Conservation (phyloP, 2,888 invertebrate genomes). For the Rhodophaea formosa region DNA sequence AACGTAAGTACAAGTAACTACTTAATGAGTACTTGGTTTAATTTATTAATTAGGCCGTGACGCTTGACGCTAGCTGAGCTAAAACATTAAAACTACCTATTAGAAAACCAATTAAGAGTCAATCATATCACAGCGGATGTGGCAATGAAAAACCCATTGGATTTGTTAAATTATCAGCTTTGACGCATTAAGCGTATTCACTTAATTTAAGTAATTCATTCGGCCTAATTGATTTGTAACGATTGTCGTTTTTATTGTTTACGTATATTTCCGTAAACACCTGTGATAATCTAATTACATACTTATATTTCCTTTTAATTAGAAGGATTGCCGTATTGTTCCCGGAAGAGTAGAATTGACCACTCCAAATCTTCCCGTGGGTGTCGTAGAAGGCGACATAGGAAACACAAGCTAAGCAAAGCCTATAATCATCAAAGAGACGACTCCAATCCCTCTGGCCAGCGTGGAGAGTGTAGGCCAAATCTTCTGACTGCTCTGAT, state of each 20-base stretch:
- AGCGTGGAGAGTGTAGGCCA: no score
- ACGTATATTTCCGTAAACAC: constrained; percentile 5
- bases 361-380: no score
- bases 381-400: no score
- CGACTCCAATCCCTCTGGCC: no score
- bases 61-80: not conserved
- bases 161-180: not conserved
- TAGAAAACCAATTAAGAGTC: constrained; percentile 4
- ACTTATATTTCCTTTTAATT: no score
- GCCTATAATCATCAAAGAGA: no score
- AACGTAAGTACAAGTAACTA: not conserved
- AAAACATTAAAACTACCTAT: not conserved
- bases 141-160: constrained; percentile 1
- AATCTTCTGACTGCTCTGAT: no score
- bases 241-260: not conserved
- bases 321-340: no score
- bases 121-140: constrained; percentile 2
- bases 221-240: not conserved
- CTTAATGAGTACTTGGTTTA: not conserved
- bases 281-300: constrained; percentile 1
- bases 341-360: no score
- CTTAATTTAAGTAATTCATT: not conserved
- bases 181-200: not conserved
- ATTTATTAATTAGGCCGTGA: not conserved
- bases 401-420: no score